These are phyloP conservation scores for Antedon mediterranea DNA, from an alignment of 53 echinoderm and acorn worm species.

Conservation along the genomic window DNA sequence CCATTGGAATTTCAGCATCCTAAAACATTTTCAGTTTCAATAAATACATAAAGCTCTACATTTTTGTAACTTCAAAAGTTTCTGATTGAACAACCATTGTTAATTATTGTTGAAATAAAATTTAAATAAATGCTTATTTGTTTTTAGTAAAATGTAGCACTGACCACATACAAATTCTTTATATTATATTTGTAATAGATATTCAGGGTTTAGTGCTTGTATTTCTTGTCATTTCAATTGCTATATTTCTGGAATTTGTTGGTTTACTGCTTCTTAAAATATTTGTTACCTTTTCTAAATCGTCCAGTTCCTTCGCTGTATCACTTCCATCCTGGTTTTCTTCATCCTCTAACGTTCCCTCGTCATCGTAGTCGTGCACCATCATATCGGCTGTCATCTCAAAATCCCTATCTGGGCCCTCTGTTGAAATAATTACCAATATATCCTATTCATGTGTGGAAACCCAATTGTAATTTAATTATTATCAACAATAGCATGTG, in stretches of 20 bases:
- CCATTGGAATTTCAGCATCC: constrained; percentile 92
- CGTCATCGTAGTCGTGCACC: constrained; percentile 70
- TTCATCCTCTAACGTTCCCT: constrained; percentile 82
- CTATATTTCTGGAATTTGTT: too few relatives aligned
- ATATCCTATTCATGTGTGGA: not conserved
- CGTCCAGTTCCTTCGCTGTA: constrained; percentile 70
- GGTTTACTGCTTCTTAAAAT: too few relatives aligned
- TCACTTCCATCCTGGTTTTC: constrained; percentile 65
- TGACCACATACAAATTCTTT: too few relatives aligned
- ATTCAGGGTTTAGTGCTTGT: too few relatives aligned
- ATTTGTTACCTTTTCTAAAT: constrained; percentile 55
- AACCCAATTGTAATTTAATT: not conserved
- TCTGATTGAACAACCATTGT: too few relatives aligned
- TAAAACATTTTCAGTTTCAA: not conserved
- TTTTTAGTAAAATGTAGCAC: too few relatives aligned
- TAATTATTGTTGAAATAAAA: too few relatives aligned
- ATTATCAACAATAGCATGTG: not conserved
- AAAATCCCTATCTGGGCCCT: constrained; percentile 66
- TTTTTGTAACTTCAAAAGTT: too few relatives aligned
- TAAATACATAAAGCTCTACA: not conserved
- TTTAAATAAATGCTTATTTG: too few relatives aligned
- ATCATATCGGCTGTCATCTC: constrained; percentile 57
- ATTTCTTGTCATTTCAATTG: too few relatives aligned
- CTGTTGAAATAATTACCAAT: not conserved
- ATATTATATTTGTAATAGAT: too few relatives aligned